A percentile compares a stretch with the other conserved stretches of the same genome.
These are phyloP conservation scores for Solenopsis invicta DNA, from an alignment of 1,140 invertebrate species.

Conservation along the genomic window DNA sequence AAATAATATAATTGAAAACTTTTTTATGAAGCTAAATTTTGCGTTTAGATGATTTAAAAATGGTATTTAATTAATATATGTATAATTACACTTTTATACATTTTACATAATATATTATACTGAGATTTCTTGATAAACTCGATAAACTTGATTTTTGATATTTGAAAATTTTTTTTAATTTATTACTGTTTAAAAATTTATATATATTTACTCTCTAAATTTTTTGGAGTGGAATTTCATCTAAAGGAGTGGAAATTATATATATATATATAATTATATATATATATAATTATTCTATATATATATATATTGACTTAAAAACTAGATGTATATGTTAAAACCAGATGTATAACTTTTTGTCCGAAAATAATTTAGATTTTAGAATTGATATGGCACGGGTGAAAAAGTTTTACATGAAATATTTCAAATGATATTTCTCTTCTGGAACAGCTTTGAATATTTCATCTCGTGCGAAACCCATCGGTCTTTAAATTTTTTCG, in stretches of 20 bases:
- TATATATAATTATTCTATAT: no score
- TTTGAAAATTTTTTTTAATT: no score
- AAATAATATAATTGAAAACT: background rate
- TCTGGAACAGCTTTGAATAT: slow-evolving; percentile 5
- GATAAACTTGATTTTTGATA: no score
- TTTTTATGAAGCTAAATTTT: background rate
- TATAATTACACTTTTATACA: background rate
- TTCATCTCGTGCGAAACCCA: background rate
- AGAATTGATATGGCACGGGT: background rate
- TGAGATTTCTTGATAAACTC: background rate
- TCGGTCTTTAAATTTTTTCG: background rate
- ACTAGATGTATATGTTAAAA: no score
- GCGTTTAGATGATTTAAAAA: background rate
- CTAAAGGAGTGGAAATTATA: no score
- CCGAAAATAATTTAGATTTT: background rate
- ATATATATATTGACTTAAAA: no score
- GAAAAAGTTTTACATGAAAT: slow-evolving; percentile 20
- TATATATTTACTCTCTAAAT: no score
- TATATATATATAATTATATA: no score
- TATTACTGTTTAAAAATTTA: background rate
- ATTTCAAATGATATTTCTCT: background rate
- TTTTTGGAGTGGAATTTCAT: no score
- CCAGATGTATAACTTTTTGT: background rate
- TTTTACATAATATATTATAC: background rate
- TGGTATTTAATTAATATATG: background rate